These are phyloP conservation scores for Diadegma fenestrale DNA, from an alignment of 2,888 invertebrate species.

Conservation along the genomic window DNA sequence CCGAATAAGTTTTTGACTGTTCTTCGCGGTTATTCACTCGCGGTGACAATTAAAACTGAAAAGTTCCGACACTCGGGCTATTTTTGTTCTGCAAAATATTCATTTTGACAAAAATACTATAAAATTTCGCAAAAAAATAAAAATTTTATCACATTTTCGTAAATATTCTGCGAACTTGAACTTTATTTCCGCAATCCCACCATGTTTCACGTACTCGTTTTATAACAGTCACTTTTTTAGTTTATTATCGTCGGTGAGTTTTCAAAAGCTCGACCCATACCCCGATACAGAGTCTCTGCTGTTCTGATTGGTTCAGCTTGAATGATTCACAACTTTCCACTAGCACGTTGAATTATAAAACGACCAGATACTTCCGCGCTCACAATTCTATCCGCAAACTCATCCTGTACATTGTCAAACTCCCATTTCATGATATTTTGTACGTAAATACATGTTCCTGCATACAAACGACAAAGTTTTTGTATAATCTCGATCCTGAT, in stretches of 20 bases:
- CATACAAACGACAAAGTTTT: neutral
- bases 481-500: slow-evolving; percentile 2
- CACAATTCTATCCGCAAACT: neutral
- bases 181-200: too few relatives aligned
- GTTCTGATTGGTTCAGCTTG: neutral
- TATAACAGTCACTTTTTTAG: too few relatives aligned
- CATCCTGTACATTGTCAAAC: neutral
- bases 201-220: too few relatives aligned
- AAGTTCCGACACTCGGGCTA: too few relatives aligned
- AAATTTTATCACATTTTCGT: too few relatives aligned
- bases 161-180: too few relatives aligned
- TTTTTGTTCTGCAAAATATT: too few relatives aligned
- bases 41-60: too few relatives aligned
- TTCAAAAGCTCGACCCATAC: neutral
- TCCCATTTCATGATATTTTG: neutral
- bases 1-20: neutral
- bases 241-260: neutral
- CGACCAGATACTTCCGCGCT: neutral
- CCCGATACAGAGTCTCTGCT: neutral
- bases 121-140: too few relatives aligned
- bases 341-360: neutral
- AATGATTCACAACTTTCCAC: neutral
- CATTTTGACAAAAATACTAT: too few relatives aligned
- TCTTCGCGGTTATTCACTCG: too few relatives aligned
- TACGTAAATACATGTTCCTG: neutral